Conservation (phyloP, 1,140 invertebrate species). For the Drosophila burlai region DNA sequence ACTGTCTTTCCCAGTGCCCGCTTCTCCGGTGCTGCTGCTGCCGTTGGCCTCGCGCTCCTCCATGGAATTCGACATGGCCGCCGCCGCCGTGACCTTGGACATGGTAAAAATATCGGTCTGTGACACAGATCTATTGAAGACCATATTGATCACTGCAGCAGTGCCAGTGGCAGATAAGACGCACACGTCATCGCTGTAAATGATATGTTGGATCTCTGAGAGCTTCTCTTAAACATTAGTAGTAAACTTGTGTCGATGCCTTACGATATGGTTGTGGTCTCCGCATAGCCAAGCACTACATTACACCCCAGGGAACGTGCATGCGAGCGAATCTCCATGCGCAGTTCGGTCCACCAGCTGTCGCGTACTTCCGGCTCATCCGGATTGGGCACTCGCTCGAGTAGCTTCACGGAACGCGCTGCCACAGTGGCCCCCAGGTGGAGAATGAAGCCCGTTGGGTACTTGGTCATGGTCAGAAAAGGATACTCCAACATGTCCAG, state of each 20-base stretch:
- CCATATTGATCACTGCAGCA: slow-evolving; percentile 92
- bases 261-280: slow-evolving; percentile 95
- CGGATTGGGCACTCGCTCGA: slow-evolving; percentile 92
- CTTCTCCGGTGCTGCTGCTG: slow-evolving; percentile 51
- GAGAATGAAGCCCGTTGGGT: slow-evolving; percentile 94
- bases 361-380: slow-evolving; percentile 96
- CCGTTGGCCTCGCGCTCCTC: slow-evolving; percentile 73
- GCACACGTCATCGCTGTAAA: slow-evolving; percentile 95
- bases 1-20: slow-evolving; percentile 54
- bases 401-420: slow-evolving; percentile 94
- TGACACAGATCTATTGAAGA: slow-evolving; percentile 84
- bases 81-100: slow-evolving; percentile 40
- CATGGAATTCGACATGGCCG: slow-evolving; percentile 71
- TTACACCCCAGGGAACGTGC: slow-evolving; percentile 95
- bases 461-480: slow-evolving; percentile 96
- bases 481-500: slow-evolving; percentile 97
- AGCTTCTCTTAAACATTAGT: neutral
- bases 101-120: slow-evolving; percentile 78
- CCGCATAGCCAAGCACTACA: slow-evolving; percentile 96
- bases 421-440: slow-evolving; percentile 96
- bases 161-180: slow-evolving; percentile 97
- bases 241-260: neutral
- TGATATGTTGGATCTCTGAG: neutral
- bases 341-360: slow-evolving; percentile 97
- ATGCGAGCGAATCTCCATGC: slow-evolving; percentile 97